A percentile compares a stretch with the other conserved stretches of the same genome.
Evolutionary conservation across 1,140 invertebrate species (phyloP).

Genomic region (Chironomus striatipennis): DNA sequence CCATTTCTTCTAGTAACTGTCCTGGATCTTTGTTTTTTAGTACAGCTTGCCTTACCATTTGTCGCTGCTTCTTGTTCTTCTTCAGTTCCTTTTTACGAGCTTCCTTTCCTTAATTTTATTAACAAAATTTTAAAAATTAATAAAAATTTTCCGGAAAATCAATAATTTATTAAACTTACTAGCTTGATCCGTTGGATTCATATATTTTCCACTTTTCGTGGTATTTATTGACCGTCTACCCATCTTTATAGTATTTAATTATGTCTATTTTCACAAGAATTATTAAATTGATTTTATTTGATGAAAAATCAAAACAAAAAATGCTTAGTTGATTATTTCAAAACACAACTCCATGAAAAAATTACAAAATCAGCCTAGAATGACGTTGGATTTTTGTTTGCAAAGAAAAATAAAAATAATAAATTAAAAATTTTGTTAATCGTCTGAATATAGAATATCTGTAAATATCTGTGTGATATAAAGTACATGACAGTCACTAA

Average conservation of each 20-base stretch:
- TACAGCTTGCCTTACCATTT: slow-evolving; percentile 92
- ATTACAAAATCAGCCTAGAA: too few species aligned
- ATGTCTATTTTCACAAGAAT: background rate
- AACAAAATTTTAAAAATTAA: slow-evolving; percentile 1
- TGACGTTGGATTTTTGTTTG: too few species aligned
- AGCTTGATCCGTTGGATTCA: slow-evolving; percentile 98
- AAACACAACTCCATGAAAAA: too few species aligned
- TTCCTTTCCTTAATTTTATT: slow-evolving; percentile 72
- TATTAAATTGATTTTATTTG: background rate
- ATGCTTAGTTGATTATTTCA: too few species aligned
- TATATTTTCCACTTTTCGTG: slow-evolving; percentile 99
- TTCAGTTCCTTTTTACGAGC: slow-evolving; percentile 95
- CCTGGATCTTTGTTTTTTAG: slow-evolving; percentile 95
- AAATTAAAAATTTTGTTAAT: too few species aligned
- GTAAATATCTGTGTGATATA: too few species aligned
- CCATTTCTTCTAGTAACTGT: slow-evolving; percentile 89
- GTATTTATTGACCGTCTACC: slow-evolving; percentile 93
- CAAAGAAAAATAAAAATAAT: too few species aligned
- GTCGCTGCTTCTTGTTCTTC: slow-evolving; percentile 95
- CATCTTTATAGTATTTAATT: slow-evolving; percentile 51
- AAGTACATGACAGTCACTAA: too few species aligned
- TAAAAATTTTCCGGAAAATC: slow-evolving; percentile 25
- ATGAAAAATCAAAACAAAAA: too few species aligned
- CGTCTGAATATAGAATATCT: too few species aligned
- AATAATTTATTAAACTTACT: slow-evolving; percentile 57